Conservation (phyloP, 64 coral and sea anemone genomes). For the Cladopsammia gracilis region DNA sequence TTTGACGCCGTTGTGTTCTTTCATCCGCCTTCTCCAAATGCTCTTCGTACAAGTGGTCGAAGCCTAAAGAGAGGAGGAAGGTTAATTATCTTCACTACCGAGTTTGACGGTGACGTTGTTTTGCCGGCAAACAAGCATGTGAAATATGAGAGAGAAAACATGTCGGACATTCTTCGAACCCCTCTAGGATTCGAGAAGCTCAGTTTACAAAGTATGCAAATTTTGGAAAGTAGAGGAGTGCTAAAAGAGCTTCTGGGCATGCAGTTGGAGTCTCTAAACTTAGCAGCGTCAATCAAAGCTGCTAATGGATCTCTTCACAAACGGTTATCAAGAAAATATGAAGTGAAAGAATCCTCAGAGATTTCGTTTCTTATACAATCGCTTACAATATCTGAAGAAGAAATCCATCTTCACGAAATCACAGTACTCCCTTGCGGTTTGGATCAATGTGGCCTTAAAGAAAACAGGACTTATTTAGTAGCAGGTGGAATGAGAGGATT, state of each 20-base stretch:
- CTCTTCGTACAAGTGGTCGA: constrained; percentile 41
- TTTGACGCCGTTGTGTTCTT: constrained; percentile 75
- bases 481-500: constrained; percentile 77
- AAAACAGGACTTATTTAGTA: constrained; percentile 68
- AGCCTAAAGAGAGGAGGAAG: constrained; percentile 35
- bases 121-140: constrained; percentile 24
- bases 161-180: background rate
- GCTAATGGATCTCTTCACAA: too few species aligned
- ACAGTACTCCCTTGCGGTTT: background rate
- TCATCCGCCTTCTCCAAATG: constrained; percentile 31
- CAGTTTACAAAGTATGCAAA: background rate
- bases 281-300: background rate
- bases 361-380: background rate
- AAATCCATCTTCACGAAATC: background rate
- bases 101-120: constrained; percentile 33
- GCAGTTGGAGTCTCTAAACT: background rate
- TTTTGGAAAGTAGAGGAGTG: background rate
- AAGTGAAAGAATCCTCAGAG: background rate
- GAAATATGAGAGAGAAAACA: constrained; percentile 30
- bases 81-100: constrained; percentile 35
- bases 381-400: background rate
- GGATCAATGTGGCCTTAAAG: constrained; percentile 62
- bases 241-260: constrained; percentile 1
- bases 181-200: background rate
- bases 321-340: background rate